These are phyloP conservation scores for Eulacestoma nigropectus DNA, from an alignment of 2,113 vertebrate species.

Conservation along the genomic window DNA sequence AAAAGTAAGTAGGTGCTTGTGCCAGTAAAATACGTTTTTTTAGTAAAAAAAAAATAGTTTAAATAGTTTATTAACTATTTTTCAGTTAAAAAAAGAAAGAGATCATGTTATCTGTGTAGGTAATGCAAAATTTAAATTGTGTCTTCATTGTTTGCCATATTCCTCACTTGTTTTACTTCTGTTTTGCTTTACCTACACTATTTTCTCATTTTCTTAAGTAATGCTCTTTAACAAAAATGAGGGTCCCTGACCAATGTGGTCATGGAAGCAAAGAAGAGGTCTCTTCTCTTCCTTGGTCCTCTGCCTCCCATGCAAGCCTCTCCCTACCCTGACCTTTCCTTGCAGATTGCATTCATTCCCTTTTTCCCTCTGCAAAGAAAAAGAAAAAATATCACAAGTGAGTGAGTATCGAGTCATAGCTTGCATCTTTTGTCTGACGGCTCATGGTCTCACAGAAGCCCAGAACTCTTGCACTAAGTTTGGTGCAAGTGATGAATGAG, in stretches of 20 bases:
- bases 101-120: neutral
- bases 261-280: neutral
- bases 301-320: neutral
- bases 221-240: neutral
- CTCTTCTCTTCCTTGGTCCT: neutral
- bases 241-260: neutral
- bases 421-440: neutral
- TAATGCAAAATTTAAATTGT: neutral
- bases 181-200: neutral
- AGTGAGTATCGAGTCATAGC: neutral
- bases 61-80: neutral
- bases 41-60: too few species aligned
- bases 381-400: neutral
- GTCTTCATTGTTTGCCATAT: neutral
- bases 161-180: neutral
- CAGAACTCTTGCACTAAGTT: neutral
- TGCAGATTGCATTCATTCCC: neutral
- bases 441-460: neutral
- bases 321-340: neutral
- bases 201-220: neutral
- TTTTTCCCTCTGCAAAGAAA: neutral
- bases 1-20: neutral
- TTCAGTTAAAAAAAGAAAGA: neutral
- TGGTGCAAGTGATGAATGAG: neutral
- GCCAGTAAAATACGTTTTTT: neutral